A percentile compares a stretch with the other conserved stretches of the same genome.
These are phyloP conservation scores for Neoarius graeffei DNA, from an alignment of 2,113 vertebrate genomes.

Conservation along the genomic window DNA sequence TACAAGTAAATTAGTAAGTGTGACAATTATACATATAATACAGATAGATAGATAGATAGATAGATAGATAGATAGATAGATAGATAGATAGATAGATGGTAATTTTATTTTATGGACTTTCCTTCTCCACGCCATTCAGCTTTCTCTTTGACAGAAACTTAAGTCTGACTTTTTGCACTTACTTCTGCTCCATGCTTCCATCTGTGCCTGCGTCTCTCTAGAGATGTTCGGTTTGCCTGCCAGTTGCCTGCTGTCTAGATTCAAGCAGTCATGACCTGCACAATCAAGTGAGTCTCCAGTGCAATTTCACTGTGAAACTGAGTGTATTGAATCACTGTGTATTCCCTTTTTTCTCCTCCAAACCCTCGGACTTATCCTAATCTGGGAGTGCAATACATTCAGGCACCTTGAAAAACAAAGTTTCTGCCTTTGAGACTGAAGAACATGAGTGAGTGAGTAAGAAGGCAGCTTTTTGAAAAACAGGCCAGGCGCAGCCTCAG, in stretches of 20 bases:
- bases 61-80: too few species aligned
- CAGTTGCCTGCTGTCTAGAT: background rate
- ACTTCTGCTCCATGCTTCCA: background rate
- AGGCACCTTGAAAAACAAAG: slow-evolving; percentile 20
- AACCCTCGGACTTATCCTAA: background rate
- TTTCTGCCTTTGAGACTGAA: slow-evolving; percentile 1
- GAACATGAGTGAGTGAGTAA: background rate
- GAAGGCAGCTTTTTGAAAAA: background rate
- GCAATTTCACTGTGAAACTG: background rate
- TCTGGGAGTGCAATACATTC: background rate
- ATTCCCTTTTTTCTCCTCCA: background rate
- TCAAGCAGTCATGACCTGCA: slow-evolving; percentile 17
- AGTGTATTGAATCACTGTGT: background rate
- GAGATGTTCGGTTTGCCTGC: background rate
- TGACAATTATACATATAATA: too few species aligned
- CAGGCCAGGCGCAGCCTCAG: background rate
- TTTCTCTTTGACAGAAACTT: background rate
- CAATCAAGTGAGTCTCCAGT: background rate
- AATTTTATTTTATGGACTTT: background rate
- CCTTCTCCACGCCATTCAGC: background rate
- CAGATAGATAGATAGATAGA: too few species aligned
- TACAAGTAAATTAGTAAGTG: too few species aligned
- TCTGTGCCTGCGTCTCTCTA: background rate
- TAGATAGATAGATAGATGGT: too few species aligned
- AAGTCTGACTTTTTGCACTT: background rate